These are phyloP conservation scores for Otus sunia DNA, from an alignment of 2,113 vertebrate species.

Conservation along the genomic window DNA sequence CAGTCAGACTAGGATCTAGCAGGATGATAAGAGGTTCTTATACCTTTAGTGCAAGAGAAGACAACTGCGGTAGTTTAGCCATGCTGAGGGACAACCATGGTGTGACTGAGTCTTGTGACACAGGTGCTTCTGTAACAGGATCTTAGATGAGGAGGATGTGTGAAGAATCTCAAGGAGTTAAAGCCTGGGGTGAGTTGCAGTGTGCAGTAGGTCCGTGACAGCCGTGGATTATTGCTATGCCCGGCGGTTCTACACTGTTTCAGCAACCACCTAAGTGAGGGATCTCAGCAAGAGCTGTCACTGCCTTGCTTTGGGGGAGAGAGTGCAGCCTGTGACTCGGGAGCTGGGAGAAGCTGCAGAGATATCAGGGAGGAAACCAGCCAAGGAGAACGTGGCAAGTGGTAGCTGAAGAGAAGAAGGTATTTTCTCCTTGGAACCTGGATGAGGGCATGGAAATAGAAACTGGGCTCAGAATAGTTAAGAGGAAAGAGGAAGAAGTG, in stretches of 20 bases:
- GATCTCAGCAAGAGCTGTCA: background rate
- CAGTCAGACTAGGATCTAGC: background rate
- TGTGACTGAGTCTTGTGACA: background rate
- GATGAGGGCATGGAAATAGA: background rate
- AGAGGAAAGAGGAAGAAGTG: background rate
- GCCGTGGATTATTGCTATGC: background rate
- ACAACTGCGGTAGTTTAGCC: background rate
- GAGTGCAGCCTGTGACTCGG: background rate
- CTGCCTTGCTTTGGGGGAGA: background rate
- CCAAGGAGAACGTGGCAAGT: fast-evolving
- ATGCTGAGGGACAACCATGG: background rate
- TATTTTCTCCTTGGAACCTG: background rate
- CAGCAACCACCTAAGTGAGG: background rate
- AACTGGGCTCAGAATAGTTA: background rate
- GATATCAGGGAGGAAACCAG: background rate
- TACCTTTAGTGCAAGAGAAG: background rate
- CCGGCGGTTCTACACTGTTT: background rate
- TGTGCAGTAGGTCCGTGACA: background rate
- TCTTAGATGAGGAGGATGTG: background rate
- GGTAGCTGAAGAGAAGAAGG: background rate
- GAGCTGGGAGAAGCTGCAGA: background rate
- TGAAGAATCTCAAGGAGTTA: background rate
- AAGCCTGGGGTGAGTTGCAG: background rate
- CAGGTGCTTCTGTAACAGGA: background rate
- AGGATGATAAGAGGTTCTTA: background rate